A percentile compares a stretch with the other conserved stretches of the same genome.
Conservation (phyloP, 1,140 invertebrate genomes). For the Rhagoletis zephyria region DNA sequence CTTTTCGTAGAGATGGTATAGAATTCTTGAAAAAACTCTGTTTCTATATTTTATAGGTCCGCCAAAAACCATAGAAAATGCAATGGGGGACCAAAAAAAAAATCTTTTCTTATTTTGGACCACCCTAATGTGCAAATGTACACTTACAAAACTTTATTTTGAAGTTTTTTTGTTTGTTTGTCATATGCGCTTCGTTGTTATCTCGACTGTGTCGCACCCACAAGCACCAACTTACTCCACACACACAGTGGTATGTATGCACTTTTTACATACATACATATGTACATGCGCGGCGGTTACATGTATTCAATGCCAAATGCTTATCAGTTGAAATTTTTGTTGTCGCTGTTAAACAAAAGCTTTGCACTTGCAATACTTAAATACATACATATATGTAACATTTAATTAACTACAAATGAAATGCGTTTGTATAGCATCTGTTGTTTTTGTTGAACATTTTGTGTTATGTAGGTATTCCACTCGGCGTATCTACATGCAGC, state of each 20-base stretch:
- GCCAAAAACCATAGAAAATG: background rate
- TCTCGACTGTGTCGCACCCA: background rate
- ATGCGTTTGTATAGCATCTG: slow-evolving; percentile 8
- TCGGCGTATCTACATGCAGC: background rate
- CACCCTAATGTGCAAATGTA: too few relatives aligned
- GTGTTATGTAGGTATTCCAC: background rate
- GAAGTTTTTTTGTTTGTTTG: background rate
- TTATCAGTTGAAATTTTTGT: slow-evolving; percentile 26
- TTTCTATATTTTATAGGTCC: too few relatives aligned
- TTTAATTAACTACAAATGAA: slow-evolving; percentile 30
- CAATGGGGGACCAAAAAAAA: too few relatives aligned
- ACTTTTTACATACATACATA: background rate
- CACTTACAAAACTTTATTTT: background rate
- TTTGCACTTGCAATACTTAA: background rate
- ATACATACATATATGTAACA: too few relatives aligned
- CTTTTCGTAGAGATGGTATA: too few relatives aligned
- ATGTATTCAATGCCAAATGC: slow-evolving; percentile 46
- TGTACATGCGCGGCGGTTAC: background rate
- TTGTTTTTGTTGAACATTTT: background rate
- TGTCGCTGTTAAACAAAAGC: slow-evolving; percentile 9
- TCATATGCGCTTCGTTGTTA: background rate
- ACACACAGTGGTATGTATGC: too few relatives aligned
- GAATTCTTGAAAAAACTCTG: too few relatives aligned
- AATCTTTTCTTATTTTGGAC: too few relatives aligned
- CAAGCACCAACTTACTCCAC: too few relatives aligned